A percentile compares a stretch with the other conserved stretches of the same genome.
These are phyloP conservation scores for Zalophus californianus DNA, from an alignment of 2,797 vertebrate species.

Conservation along the genomic window DNA sequence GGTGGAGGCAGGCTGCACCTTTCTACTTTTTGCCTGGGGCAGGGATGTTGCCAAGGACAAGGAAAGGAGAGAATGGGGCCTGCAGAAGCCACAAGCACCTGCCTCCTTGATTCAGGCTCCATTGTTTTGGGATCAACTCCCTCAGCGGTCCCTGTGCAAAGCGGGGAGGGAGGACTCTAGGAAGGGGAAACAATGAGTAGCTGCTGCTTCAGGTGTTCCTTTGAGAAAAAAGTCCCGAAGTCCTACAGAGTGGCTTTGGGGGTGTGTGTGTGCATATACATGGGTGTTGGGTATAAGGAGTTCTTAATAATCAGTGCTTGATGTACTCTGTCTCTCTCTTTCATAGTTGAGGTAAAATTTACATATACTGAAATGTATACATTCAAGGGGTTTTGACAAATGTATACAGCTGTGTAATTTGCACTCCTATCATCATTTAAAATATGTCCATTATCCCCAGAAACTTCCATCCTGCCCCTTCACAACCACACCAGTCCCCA, in stretches of 20 bases:
- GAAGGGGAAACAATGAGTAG: rapidly evolving
- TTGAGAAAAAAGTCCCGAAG: neutral
- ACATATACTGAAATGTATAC: neutral
- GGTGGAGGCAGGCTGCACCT: neutral
- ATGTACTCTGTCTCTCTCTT: neutral
- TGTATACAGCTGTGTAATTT: neutral
- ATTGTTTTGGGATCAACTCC: conserved; percentile 49
- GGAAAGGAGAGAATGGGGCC: neutral
- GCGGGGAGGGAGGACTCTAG: neutral
- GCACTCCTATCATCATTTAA: neutral
- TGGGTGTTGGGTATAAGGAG: neutral
- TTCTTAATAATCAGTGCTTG: neutral
- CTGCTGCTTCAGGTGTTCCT: neutral
- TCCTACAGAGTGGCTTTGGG: conserved; percentile 5
- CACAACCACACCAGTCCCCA: neutral
- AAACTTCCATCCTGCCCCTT: neutral
- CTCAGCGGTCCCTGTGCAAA: conserved; percentile 41
- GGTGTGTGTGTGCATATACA: neutral
- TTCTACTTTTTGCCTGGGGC: conserved; percentile 56
- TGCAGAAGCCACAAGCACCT: conserved; percentile 4
- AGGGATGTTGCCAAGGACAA: neutral
- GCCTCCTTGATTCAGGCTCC: neutral
- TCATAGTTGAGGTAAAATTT: neutral
- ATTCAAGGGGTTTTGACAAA: neutral
- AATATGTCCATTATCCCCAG: neutral